Evolutionary conservation across 2,113 vertebrate genomes (phyloP), one percentile per base, ranked within the genome.

Genomic region (Periophthalmodon schlosseri): DNA sequence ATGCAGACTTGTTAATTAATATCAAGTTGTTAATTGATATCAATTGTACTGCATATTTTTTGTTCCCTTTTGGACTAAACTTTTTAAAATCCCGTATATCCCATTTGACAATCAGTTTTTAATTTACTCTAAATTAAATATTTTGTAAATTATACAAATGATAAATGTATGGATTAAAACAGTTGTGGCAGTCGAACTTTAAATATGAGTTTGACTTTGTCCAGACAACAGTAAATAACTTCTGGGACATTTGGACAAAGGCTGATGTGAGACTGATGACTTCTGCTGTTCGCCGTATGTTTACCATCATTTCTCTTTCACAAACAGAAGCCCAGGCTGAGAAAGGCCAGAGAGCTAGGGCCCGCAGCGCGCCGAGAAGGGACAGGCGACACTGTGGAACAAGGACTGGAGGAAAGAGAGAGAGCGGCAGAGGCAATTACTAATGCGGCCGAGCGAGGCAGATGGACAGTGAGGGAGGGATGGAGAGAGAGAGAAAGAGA

Each of bases 221-320:
- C 66, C 33, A 39, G 56, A 57, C 77, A 50, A 67, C 69, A 72
- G 69, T 73, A 7, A 11, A 72, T 73, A 79, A 77, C 72, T 79
- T 81, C 79, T 81, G 88, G 66, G 83, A 90, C 80, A 72, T 44
- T 44, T 44, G 58, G 78, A 80, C 67, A 57, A 70, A 76, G 70
- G 75, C 84, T 78, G 82, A 73, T 68, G 76, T 89, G 87, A 91
- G 74, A 75, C 79, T 93, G 79, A 93, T 84, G 80, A 79, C 67
- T 78, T 85, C 39, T 88, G 91, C 84, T 33, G 77, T 79, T 91
- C 90, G 84, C 91, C 88, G 77, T 93, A 91, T 91, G 93, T 91
- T 93, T 89, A 89, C 76, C 84, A 88, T 91, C 89, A 86, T 90
- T 91, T 86, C 74, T 34, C 61, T 36, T 44, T 80, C 73, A 68